Conservation (phyloP, 2,113 vertebrate genomes). For the Podilymbus podiceps region DNA sequence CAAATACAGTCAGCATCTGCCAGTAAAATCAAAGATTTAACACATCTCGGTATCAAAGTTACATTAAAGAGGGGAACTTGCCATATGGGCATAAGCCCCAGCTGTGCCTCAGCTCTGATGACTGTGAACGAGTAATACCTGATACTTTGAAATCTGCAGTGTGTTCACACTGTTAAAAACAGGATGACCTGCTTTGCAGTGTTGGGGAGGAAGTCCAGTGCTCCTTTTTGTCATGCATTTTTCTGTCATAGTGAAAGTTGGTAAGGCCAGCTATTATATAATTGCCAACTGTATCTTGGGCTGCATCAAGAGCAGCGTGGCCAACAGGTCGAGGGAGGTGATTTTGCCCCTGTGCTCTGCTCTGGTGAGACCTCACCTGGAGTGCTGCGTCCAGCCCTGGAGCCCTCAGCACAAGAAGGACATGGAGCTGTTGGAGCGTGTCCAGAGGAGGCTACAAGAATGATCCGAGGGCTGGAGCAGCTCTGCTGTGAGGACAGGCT, state of each 20-base stretch:
- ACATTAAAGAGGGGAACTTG: slow-evolving; percentile 12
- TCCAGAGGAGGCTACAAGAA: too few species aligned
- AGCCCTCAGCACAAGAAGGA: too few species aligned
- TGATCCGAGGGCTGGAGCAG: too few species aligned
- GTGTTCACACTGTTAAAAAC: neutral
- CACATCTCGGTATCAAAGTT: slow-evolving; percentile 40
- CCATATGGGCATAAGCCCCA: neutral
- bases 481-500: too few species aligned
- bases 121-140: neutral
- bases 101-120: neutral
- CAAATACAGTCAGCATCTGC: slow-evolving; percentile 63
- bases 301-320: too few species aligned
- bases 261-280: neutral
- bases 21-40: slow-evolving; percentile 53
- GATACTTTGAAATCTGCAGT: neutral
- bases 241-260: neutral
- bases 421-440: too few species aligned
- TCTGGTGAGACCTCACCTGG: too few species aligned
- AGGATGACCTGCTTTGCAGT: neutral
- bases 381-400: too few species aligned
- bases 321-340: too few species aligned
- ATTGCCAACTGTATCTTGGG: too few species aligned
- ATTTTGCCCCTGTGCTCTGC: too few species aligned
- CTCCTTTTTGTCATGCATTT: accelerated
- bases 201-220: neutral